Conservation (phyloP, 2,113 vertebrate species). For the Paedocypris sp. region DNA sequence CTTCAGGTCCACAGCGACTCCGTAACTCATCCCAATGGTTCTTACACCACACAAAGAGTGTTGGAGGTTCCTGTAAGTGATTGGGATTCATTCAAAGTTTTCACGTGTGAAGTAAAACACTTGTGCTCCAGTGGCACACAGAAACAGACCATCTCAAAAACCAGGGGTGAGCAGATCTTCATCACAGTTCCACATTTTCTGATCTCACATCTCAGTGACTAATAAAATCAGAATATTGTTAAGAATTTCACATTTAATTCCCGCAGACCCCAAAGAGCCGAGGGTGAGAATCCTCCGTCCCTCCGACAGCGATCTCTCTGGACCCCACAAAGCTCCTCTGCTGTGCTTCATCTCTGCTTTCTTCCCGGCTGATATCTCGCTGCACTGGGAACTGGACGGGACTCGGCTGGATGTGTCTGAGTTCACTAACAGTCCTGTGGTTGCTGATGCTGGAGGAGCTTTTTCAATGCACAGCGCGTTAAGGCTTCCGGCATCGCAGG, state of each 20-base stretch:
- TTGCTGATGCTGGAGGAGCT: slow-evolving; percentile 13
- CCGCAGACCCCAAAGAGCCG: slow-evolving; percentile 33
- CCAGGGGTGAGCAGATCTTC: slow-evolving; percentile 46
- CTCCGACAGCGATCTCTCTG: slow-evolving; percentile 28
- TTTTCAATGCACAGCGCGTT: slow-evolving; percentile 51
- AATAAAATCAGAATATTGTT: too few species aligned
- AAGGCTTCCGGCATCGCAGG: slow-evolving; percentile 18
- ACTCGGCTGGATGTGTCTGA: slow-evolving; percentile 9
- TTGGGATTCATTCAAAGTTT: slow-evolving; percentile 37
- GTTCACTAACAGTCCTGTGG: slow-evolving; percentile 39
- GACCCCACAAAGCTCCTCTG: slow-evolving; percentile 19
- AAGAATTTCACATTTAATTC: background rate
- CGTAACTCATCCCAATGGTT: slow-evolving; percentile 41
- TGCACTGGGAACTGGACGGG: slow-evolving; percentile 46
- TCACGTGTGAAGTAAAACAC: slow-evolving; percentile 51
- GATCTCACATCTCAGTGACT: too few species aligned
- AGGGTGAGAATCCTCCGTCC: slow-evolving; percentile 39
- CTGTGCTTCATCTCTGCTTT: slow-evolving; percentile 47
- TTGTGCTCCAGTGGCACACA: slow-evolving; percentile 28
- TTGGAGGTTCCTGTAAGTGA: slow-evolving; percentile 18
- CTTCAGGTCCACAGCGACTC: rapidly evolving
- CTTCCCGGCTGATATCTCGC: slow-evolving; percentile 43
- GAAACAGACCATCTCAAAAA: slow-evolving; percentile 27
- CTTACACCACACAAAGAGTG: slow-evolving; percentile 41
- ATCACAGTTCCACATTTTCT: background rate